Evolutionary conservation across 2,113 vertebrate species (phyloP), one percentile per base, ranked within the genome.

Genomic region (Labeo rohita): DNA sequence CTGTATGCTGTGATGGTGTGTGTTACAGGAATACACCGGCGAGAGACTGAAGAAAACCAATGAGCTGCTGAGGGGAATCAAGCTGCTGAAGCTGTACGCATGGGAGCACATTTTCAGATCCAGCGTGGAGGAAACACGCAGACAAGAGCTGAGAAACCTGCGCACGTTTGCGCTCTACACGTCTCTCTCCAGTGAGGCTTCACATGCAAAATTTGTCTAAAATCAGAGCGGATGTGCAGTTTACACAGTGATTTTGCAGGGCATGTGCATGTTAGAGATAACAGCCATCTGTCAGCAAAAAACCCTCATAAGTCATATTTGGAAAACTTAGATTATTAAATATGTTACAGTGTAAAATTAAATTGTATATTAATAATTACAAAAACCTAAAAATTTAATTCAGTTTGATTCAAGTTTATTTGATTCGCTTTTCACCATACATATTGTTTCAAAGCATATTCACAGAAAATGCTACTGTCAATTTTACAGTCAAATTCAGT

Each of bases 31-130:
- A 82, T 97, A 99, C 89, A 99, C 98, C 90, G 97, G 96, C 0
- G 97, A 99, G 91, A 95, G 98, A 4, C 92, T 99, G 80, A 99
- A 99, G 92, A 99, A 99, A 93, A 99, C 98, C 87, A 99, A 98
- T 0, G 98, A 99, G 94, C 95, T 99, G 91, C 96, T 99, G 61
- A 94, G 98, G 0, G 98, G 98, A 84, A 99, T 99, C 93, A 99
- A 99, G 86, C 94, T 99, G 80, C 96, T 99, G 85, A 99, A 99
- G 87, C 95, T 99, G 56, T 99, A 99, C 6, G 97, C 98, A 43
- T 99, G 98, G 98, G 98, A 99, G 83, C 93, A 96, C 90, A 99
- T 99, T 89, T 99, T 99, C 93, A 94, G 97, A 85, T 93, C 96
- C 34, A 97, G 97, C 0, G 97, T 99, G 88, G 97, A 99, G 91